phyloP scores from a whole-genome alignment of 2,888 invertebrate species.

The Platynereis dumerilii region DNA sequence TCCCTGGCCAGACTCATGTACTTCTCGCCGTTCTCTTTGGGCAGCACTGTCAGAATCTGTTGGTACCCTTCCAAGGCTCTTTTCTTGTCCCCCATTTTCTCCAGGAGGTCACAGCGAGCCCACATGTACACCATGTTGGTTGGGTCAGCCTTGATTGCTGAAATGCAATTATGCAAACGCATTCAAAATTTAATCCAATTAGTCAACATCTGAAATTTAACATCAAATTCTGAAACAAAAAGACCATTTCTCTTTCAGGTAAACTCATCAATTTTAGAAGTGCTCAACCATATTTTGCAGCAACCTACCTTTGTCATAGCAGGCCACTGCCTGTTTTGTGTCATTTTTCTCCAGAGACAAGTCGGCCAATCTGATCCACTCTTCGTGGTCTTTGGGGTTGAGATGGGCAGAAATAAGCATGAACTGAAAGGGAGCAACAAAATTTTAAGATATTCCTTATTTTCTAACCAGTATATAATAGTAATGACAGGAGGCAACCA shows the following conservation, averaged over 20 bases:
- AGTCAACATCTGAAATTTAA: not conserved
- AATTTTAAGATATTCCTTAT: too few relatives aligned
- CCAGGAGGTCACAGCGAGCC: constrained; percentile 76
- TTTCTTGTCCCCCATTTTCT: constrained; percentile 71
- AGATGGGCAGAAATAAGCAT: constrained; percentile 85
- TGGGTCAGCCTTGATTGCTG: constrained; percentile 77
- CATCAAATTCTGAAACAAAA: not conserved
- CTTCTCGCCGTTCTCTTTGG: constrained; percentile 46
- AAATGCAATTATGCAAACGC: not conserved
- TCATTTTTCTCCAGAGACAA: constrained; percentile 77
- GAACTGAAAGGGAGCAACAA: constrained; percentile 67
- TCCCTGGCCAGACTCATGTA: constrained; percentile 56
- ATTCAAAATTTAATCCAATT: not conserved
- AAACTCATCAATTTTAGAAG: not conserved
- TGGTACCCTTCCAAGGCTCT: constrained; percentile 74
- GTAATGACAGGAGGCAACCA: too few relatives aligned
- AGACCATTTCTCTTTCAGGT: not conserved
- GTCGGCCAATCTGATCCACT: constrained; percentile 86
- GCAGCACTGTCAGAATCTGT: constrained; percentile 70
- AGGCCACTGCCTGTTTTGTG: constrained; percentile 79
- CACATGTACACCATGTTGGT: constrained; percentile 76
- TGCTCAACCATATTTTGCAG: too few relatives aligned
- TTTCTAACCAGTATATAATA: too few relatives aligned
- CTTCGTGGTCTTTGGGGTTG: constrained; percentile 78
- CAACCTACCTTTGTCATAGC: constrained; percentile 75